A percentile compares a stretch with the other conserved stretches of the same genome.
Evolutionary conservation across 2,797 vertebrate genomes (phyloP).

Genomic region (Orientallactaga sibirica): DNA sequence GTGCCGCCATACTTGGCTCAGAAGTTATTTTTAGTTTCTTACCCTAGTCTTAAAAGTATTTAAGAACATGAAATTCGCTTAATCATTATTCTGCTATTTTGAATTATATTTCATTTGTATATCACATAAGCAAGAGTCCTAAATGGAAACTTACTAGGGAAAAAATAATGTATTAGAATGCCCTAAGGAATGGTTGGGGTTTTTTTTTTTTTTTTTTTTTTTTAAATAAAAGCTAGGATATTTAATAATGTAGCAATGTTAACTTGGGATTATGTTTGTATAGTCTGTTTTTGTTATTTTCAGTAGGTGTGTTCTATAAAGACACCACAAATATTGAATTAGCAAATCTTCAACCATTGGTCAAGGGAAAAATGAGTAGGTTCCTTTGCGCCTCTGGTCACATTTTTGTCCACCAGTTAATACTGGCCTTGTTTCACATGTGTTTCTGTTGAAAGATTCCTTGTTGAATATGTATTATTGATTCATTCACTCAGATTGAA

Average conservation of each 20-base stretch:
- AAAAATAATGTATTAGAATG: constrained; percentile 15
- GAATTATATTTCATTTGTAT: constrained; percentile 17
- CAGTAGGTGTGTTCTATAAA: background rate
- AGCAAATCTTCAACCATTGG: background rate
- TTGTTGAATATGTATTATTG: background rate
- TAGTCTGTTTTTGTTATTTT: background rate
- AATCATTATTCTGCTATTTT: constrained; percentile 25
- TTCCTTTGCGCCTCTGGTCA: background rate
- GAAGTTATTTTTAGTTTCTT: background rate
- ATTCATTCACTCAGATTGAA: background rate
- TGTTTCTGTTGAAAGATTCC: constrained; percentile 27
- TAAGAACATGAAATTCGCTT: constrained; percentile 27
- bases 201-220: background rate
- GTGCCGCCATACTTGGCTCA: background rate
- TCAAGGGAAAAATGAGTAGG: background rate
- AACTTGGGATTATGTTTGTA: background rate
- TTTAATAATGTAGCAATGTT: background rate
- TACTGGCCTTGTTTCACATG: background rate
- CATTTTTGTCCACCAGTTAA: background rate
- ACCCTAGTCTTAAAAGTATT: background rate
- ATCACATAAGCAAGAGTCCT: background rate
- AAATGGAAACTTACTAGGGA: background rate
- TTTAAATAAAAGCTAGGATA: background rate
- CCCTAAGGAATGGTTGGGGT: background rate
- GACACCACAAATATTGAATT: background rate